phyloP scores from a whole-genome alignment of 2,797 vertebrate species.

The Dryobates pubescens region DNA sequence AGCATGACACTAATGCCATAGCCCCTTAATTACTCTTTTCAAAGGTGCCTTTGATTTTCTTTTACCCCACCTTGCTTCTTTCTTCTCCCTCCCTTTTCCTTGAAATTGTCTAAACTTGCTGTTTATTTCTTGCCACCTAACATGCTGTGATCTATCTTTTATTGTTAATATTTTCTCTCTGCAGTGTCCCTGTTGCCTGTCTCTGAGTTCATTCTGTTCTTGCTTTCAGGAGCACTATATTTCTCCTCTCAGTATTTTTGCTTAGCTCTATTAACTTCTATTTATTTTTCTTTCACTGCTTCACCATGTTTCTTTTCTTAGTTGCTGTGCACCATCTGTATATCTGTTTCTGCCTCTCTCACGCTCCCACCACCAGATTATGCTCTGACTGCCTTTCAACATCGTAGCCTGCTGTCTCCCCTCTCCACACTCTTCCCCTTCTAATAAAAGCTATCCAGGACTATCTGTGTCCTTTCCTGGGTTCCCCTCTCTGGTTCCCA shows the following conservation, averaged over 20 bases:
- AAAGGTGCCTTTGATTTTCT: slow-evolving; percentile 37
- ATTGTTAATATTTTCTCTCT: slow-evolving; percentile 63
- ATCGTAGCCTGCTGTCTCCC: background rate
- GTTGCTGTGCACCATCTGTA: slow-evolving; percentile 48
- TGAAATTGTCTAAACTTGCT: slow-evolving; percentile 70
- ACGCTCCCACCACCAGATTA: slow-evolving; percentile 10
- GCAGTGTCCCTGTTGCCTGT: slow-evolving; percentile 34
- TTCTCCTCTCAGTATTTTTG: slow-evolving; percentile 67
- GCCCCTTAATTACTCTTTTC: slow-evolving; percentile 66
- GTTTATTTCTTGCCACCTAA: slow-evolving; percentile 64
- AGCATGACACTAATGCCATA: slow-evolving; percentile 39
- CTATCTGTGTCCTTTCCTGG: background rate
- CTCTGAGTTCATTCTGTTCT: slow-evolving; percentile 55
- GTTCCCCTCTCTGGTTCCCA: background rate
- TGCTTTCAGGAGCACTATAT: slow-evolving; percentile 44
- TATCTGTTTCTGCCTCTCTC: slow-evolving; percentile 46
- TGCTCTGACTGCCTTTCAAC: background rate
- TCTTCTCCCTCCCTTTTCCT: slow-evolving; percentile 12
- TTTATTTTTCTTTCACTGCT: slow-evolving; percentile 69
- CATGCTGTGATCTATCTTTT: slow-evolving; percentile 65
- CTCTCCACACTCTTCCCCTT: background rate
- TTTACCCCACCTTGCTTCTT: background rate
- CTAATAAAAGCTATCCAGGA: background rate
- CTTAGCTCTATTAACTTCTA: slow-evolving; percentile 75
- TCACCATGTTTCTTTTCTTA: slow-evolving; percentile 64